Percentiles rank a stretch among this genome's conserved stretches.
phyloP scores from a whole-genome alignment of 2,113 vertebrate genomes.

The Macroglossus sobrinus region DNA sequence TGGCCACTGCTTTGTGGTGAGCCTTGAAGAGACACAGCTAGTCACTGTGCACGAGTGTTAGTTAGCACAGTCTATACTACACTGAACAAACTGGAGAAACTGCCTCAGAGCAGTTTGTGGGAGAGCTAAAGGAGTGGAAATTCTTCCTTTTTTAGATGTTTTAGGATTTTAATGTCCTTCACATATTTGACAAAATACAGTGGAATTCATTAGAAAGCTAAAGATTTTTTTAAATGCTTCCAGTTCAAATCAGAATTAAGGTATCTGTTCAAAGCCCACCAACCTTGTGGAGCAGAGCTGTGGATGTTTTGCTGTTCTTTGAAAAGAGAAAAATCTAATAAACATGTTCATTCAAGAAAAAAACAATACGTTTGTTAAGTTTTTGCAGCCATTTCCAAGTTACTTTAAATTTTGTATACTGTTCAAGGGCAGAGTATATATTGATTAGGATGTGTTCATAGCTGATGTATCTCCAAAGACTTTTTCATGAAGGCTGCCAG shows the following conservation, averaged over 20 bases:
- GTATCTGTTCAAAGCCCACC: not conserved
- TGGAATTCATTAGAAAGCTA: not conserved
- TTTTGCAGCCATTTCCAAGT: not conserved
- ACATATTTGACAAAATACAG: too few relatives aligned
- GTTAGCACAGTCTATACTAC: not conserved
- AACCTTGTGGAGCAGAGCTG: not conserved
- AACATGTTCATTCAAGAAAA: slow-evolving; percentile 26
- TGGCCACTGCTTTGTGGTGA: not conserved
- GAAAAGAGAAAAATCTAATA: slow-evolving; percentile 31
- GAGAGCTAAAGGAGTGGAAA: not conserved
- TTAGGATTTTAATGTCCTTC: too few relatives aligned
- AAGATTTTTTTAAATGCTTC: not conserved
- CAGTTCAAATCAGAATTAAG: slow-evolving; percentile 5
- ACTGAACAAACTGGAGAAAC: not conserved
- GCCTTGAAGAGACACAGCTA: not conserved
- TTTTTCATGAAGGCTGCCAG: slow-evolving; percentile 91
- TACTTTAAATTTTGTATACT: slow-evolving; percentile 34
- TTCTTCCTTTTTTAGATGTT: too few relatives aligned
- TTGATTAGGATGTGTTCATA: slow-evolving; percentile 48
- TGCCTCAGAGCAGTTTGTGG: not conserved
- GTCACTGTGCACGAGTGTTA: not conserved
- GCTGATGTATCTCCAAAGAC: slow-evolving; percentile 89
- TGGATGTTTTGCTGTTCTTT: not conserved
- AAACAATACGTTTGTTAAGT: not conserved
- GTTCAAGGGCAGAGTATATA: not conserved